Conservation (phyloP, 2,113 vertebrate genomes). For the Saguinus midas region DNA sequence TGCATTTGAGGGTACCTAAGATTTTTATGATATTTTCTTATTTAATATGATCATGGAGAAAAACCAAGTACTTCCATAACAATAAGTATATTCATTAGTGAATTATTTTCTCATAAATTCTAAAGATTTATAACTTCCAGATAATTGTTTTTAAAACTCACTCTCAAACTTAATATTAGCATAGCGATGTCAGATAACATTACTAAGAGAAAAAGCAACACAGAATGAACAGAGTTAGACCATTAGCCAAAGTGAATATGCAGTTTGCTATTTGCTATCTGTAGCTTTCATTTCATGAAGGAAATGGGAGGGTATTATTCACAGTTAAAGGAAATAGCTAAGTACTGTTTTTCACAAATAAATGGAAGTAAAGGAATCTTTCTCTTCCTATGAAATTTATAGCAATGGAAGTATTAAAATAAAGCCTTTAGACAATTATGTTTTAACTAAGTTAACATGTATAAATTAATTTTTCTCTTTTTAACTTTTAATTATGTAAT, state of each 20-base stretch:
- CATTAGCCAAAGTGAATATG: neutral
- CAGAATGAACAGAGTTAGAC: neutral
- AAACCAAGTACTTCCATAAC: neutral
- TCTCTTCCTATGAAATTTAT: neutral
- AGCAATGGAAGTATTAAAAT: neutral
- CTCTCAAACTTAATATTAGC: neutral
- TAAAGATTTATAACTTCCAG: neutral
- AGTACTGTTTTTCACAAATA: conserved; percentile 33
- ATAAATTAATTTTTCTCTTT: neutral
- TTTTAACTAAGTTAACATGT: neutral
- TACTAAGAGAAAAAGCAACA: conserved; percentile 15
- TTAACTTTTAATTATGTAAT: neutral
- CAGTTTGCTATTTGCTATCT: neutral
- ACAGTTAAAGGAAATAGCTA: conserved; percentile 26
- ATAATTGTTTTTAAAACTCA: conserved; percentile 38
- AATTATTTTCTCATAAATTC: neutral
- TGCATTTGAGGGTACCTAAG: neutral
- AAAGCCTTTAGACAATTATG: neutral
- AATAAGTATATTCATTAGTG: conserved; percentile 43
- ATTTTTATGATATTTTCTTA: conserved; percentile 1
- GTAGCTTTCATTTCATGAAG: conserved; percentile 27
- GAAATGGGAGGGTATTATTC: neutral
- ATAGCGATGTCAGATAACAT: neutral
- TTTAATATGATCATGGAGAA: neutral
- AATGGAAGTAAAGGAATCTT: neutral